These are phyloP conservation scores for Pelodytes ibericus DNA, from an alignment of 2,797 vertebrate species.

Conservation along the genomic window DNA sequence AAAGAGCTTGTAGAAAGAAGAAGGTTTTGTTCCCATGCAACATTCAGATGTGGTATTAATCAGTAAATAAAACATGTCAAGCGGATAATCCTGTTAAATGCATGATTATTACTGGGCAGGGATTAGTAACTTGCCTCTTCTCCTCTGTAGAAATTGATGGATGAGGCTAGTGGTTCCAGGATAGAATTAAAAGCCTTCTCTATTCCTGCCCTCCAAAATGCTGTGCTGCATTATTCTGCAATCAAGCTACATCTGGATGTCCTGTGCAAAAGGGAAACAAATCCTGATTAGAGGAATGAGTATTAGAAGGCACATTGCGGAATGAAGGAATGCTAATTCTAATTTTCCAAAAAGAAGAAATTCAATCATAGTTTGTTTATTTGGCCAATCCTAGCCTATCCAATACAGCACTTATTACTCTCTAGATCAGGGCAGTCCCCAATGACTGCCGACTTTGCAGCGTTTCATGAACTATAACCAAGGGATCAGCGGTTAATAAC, in stretches of 20 bases:
- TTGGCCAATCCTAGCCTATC: neutral
- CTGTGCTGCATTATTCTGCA: neutral
- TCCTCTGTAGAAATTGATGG: slow-evolving; percentile 23
- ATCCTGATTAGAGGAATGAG: neutral
- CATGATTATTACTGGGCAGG: slow-evolving; percentile 26
- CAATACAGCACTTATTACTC: neutral
- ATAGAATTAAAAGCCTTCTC: slow-evolving; percentile 16
- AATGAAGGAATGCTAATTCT: neutral
- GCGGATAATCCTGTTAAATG: slow-evolving; percentile 37
- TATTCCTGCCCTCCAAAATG: slow-evolving; percentile 17
- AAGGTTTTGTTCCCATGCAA: slow-evolving; percentile 4
- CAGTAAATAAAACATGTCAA: slow-evolving; percentile 18
- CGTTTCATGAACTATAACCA: too few relatives aligned
- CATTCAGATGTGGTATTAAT: slow-evolving; percentile 24
- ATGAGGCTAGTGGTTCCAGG: slow-evolving; percentile 22
- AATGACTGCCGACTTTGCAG: neutral
- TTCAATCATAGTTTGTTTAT: neutral
- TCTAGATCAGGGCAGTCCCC: neutral
- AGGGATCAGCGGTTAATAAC: too few relatives aligned
- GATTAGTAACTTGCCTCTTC: slow-evolving; percentile 8
- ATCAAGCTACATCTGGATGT: neutral
- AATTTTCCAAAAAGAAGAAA: neutral
- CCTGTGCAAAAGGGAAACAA: neutral
- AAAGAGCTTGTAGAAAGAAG: neutral
- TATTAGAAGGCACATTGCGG: neutral